phyloP scores from a whole-genome alignment of 2,888 invertebrate genomes.

The Rhingia rostrata region DNA sequence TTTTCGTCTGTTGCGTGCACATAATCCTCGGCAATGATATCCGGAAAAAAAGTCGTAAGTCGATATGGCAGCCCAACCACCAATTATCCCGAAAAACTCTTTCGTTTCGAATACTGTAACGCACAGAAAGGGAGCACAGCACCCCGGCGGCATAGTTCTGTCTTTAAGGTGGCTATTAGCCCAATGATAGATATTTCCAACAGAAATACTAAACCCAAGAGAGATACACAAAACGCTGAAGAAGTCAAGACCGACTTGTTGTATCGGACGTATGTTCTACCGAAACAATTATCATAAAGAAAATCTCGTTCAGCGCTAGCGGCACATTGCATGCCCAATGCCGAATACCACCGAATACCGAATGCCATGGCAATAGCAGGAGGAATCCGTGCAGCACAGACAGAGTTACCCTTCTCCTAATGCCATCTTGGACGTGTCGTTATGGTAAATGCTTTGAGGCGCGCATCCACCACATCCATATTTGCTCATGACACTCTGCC shows the following conservation, averaged over 20 bases:
- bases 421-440: constrained; percentile 63
- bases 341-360: not conserved
- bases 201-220: constrained; percentile 36
- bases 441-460: constrained; percentile 60
- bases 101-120: constrained; percentile 57
- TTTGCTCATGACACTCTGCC: constrained; percentile 64
- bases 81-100: constrained; percentile 55
- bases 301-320: constrained; percentile 68
- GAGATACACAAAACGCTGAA: constrained; percentile 8
- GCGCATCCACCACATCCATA: constrained; percentile 45
- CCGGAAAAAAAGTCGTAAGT: constrained; percentile 68
- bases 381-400: constrained; percentile 11
- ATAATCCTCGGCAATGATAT: constrained; percentile 72
- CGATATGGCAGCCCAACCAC: constrained; percentile 68
- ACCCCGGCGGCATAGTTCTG: constrained; percentile 73
- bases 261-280: constrained; percentile 37
- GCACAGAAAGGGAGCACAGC: constrained; percentile 48
- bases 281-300: constrained; percentile 71
- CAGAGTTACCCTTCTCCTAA: constrained; percentile 62
- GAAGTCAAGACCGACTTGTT: constrained; percentile 3
- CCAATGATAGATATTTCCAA: constrained; percentile 74
- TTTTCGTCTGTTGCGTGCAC: constrained; percentile 73
- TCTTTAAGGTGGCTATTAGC: constrained; percentile 75
- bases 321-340: constrained; percentile 69
- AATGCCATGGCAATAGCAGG: too few species aligned